phyloP scores from a whole-genome alignment of 1,140 invertebrate species.

The Nasonia vitripennis region DNA sequence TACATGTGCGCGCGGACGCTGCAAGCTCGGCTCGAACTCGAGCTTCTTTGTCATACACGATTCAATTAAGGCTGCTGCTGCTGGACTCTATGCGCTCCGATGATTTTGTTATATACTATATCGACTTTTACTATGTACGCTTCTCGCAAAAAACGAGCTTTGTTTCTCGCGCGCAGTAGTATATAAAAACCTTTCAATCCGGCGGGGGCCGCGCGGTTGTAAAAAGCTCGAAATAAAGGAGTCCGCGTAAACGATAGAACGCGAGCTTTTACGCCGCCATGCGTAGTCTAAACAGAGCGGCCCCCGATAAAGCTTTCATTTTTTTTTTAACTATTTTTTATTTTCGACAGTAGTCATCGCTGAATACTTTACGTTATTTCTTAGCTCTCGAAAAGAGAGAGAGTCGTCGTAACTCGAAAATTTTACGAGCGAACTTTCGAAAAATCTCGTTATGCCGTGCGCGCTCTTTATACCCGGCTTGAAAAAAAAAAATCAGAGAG shows the following conservation, averaged over 20 bases:
- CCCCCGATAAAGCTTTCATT: slow-evolving; percentile 32
- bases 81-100: not conserved
- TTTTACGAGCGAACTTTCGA: not conserved
- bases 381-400: not conserved
- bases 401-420: not conserved
- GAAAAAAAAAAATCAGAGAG: not conserved
- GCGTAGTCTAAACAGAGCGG: not conserved
- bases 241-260: not conserved
- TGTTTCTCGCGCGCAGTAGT: not conserved
- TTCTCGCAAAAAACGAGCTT: not conserved
- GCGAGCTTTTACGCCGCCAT: not conserved
- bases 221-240: slow-evolving; percentile 19
- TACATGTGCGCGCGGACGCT: not conserved
- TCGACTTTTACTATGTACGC: too few relatives aligned
- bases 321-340: slow-evolving; percentile 16
- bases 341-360: not conserved
- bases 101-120: not conserved
- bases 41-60: not conserved
- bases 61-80: not conserved
- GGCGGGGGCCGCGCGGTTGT: not conserved
- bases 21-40: not conserved
- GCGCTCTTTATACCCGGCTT: not conserved
- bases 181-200: not conserved
- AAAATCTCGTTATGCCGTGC: too few relatives aligned
- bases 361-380: not conserved